Evolutionary conservation across 2,113 vertebrate genomes (phyloP).

Genomic region (Plotosus lineatus): DNA sequence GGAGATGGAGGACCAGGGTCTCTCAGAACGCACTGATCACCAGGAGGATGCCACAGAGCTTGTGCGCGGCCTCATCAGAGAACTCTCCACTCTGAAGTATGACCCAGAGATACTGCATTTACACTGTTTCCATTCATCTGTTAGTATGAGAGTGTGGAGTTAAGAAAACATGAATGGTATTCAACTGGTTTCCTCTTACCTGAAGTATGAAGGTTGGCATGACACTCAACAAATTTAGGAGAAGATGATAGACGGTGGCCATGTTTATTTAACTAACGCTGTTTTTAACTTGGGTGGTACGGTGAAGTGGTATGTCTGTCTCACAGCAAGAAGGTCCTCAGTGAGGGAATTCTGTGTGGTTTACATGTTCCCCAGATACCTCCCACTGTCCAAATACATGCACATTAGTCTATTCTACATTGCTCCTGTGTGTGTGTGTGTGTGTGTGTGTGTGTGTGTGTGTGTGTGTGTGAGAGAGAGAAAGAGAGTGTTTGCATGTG

Average conservation of each 20-base stretch:
- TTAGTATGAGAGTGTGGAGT: no score
- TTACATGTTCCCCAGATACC: no score
- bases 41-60: constrained; percentile 74
- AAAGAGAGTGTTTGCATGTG: no score
- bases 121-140: background rate
- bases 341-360: no score
- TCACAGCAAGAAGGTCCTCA: no score
- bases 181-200: background rate
- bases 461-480: no score
- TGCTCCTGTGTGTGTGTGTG: no score
- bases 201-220: background rate
- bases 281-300: background rate
- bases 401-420: no score
- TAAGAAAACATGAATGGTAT: no score
- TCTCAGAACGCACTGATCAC: background rate
- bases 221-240: background rate
- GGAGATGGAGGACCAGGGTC: constrained; percentile 18
- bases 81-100: constrained; percentile 86
- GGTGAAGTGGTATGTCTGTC: no score
- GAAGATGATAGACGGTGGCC: background rate
- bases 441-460: no score
- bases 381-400: no score
- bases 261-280: background rate
- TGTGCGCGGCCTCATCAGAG: constrained; percentile 76
- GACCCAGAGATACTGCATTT: constrained; percentile 37